A percentile compares a stretch with the other conserved stretches of the same genome.
These are phyloP conservation scores for Pterobdella sp. DNA, from an alignment of 2,888 invertebrate species.

Conservation along the genomic window DNA sequence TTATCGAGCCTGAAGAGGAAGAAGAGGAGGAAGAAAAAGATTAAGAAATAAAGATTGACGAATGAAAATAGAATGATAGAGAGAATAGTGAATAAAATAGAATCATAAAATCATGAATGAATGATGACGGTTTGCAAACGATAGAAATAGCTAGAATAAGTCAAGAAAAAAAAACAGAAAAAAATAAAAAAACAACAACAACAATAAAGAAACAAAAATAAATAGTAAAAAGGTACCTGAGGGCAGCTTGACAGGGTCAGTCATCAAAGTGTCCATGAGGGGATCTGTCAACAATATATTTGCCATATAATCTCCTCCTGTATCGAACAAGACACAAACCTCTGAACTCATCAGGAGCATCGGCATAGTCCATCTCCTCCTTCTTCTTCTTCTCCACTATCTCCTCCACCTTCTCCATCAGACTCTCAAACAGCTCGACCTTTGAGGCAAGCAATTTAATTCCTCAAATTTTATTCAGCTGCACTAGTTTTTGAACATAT, in stretches of 20 bases:
- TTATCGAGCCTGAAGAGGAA: constrained; percentile 58
- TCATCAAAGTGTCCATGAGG: constrained; percentile 93
- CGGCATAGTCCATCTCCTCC: constrained; percentile 82
- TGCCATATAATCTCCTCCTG: background rate
- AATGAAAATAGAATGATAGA: constrained; percentile 51
- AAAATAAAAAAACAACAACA: background rate
- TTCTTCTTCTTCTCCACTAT: constrained; percentile 70
- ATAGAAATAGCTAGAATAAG: background rate
- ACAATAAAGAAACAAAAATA: background rate
- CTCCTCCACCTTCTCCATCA: constrained; percentile 53
- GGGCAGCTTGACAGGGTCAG: constrained; percentile 83
- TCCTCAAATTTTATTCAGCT: background rate
- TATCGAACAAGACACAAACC: constrained; percentile 45
- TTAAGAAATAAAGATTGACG: background rate
- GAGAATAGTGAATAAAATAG: constrained; percentile 35
- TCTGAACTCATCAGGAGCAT: constrained; percentile 90
- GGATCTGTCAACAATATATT: constrained; percentile 61
- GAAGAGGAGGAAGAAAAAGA: background rate
- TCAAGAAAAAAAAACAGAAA: background rate
- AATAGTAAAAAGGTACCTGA: background rate
- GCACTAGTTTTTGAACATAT: background rate
- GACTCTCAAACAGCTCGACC: constrained; percentile 69
- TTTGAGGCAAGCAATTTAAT: background rate
- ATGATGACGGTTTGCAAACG: too few species aligned
- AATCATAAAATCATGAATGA: too few species aligned